A percentile compares a stretch with the other conserved stretches of the same genome.
These are phyloP conservation scores for Entomobrya proxima DNA, from an alignment of 2,888 invertebrate species.

Conservation along the genomic window DNA sequence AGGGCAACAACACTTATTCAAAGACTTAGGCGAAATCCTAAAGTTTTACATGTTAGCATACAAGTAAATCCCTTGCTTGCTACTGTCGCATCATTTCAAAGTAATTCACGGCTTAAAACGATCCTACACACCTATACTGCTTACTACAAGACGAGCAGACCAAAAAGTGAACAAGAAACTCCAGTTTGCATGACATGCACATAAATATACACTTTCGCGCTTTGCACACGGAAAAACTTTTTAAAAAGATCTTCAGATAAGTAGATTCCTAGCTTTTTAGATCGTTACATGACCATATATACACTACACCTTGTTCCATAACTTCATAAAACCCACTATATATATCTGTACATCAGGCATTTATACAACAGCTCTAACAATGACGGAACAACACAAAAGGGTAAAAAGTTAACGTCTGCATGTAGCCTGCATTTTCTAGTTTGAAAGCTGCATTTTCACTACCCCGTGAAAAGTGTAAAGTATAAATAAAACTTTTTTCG, in stretches of 20 bases:
- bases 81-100: slow-evolving; percentile 59
- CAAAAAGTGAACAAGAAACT: slow-evolving; percentile 13
- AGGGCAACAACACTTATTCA: neutral
- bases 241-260: slow-evolving; percentile 41
- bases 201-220: neutral
- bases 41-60: slow-evolving; percentile 29
- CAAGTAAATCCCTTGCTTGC: slow-evolving; percentile 47
- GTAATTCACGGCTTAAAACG: slow-evolving; percentile 52
- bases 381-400: no score
- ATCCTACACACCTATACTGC: slow-evolving; percentile 11
- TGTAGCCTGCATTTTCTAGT: neutral
- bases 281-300: neutral
- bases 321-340: no score
- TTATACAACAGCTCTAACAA: no score
- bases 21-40: neutral
- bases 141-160: neutral
- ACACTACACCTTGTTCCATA: neutral
- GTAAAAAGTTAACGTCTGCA: neutral
- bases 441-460: neutral
- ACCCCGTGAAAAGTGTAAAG: no score
- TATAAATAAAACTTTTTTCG: slow-evolving; percentile 3
- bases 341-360: no score
- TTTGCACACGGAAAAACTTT: neutral
- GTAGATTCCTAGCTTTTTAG: slow-evolving; percentile 4
- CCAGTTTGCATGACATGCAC: neutral